phyloP scores from a whole-genome alignment of 2,797 vertebrate species.

The Sorex maritimensis region DNA sequence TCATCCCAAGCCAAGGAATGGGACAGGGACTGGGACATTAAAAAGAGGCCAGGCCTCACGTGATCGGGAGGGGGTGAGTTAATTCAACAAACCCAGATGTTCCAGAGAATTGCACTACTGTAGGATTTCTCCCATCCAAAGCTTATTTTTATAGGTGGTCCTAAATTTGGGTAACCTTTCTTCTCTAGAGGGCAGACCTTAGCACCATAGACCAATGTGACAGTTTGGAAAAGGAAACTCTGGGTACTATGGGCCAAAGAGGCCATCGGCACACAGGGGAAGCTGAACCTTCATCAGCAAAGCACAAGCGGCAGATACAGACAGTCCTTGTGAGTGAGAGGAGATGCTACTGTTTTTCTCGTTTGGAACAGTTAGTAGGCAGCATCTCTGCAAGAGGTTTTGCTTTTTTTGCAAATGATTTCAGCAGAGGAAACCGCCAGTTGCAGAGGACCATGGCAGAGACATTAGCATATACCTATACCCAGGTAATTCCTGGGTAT shows the following conservation, averaged over 20 bases:
- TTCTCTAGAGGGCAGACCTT: background rate
- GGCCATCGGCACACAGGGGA: background rate
- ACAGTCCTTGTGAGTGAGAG: constrained; percentile 12
- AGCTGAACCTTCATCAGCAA: background rate
- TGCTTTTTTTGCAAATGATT: constrained; percentile 8
- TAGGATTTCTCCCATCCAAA: background rate
- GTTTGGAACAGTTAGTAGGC: background rate
- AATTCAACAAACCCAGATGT: background rate
- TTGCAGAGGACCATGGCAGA: background rate
- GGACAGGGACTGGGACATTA: background rate
- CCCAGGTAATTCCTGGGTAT: constrained; percentile 14
- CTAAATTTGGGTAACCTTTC: background rate
- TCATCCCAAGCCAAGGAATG: background rate
- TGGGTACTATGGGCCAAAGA: background rate
- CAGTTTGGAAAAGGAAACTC: background rate
- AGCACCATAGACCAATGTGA: background rate
- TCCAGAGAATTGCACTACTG: background rate
- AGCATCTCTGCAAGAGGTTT: background rate
- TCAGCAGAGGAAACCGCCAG: background rate
- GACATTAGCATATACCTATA: background rate
- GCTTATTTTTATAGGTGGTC: background rate
- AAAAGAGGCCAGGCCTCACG: background rate
- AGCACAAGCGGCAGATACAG: background rate
- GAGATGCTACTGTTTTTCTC: background rate
- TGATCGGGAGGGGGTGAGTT: background rate